phyloP scores from a whole-genome alignment of 2,888 invertebrate species.

The Magallana nippona region DNA sequence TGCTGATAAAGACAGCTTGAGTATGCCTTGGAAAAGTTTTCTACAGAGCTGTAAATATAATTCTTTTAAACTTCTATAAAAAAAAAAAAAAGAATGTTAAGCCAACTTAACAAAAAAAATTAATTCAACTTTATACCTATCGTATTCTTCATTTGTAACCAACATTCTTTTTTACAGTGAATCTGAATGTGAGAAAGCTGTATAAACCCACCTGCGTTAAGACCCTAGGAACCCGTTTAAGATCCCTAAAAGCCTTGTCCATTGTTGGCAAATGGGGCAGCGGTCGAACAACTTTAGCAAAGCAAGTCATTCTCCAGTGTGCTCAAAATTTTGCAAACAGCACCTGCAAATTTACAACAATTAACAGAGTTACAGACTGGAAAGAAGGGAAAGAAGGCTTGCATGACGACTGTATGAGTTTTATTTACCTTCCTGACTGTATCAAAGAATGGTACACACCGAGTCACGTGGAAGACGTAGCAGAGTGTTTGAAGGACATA shows the following conservation, averaged over 20 bases:
- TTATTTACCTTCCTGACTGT: not conserved
- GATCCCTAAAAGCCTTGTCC: not conserved
- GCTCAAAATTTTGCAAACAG: not conserved
- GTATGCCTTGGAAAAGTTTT: no score
- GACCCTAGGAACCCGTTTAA: not conserved
- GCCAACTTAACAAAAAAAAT: no score
- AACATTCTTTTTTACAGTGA: not conserved
- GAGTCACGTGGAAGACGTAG: not conserved
- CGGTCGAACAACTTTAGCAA: not conserved
- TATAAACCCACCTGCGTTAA: not conserved
- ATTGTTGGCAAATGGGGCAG: constrained; percentile 20
- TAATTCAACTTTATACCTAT: no score
- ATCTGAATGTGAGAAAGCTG: not conserved
- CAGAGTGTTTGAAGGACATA: not conserved
- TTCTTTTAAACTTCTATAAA: no score
- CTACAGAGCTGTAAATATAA: no score
- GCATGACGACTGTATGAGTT: not conserved
- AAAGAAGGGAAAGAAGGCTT: not conserved
- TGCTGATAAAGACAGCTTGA: no score
- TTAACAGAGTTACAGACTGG: not conserved
- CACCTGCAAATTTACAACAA: constrained; percentile 18
- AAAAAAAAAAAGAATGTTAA: no score
- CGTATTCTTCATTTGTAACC: no score
- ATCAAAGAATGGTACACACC: constrained; percentile 13
- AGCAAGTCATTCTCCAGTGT: constrained; percentile 3